Evolutionary conservation across 2,797 vertebrate genomes (phyloP).

Genomic region (Gastrophryne carolinensis): DNA sequence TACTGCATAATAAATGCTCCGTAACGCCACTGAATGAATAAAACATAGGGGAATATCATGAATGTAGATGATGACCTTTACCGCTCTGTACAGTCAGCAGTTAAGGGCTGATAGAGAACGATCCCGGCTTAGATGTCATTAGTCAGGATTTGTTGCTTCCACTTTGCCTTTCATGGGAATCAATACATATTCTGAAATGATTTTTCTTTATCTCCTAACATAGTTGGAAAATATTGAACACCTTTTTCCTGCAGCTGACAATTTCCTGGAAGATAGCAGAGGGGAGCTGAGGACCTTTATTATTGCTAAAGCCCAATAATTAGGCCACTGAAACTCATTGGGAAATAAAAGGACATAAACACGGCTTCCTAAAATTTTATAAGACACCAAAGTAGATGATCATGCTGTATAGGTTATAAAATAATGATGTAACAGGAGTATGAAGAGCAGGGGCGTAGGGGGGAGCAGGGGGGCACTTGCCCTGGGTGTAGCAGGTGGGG

Average conservation of each 20-base stretch:
- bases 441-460: too few relatives aligned
- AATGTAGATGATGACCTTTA: background rate
- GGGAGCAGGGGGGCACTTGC: too few relatives aligned
- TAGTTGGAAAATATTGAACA: slow-evolving; percentile 8
- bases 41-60: background rate
- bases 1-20: background rate
- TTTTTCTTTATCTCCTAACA: background rate
- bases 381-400: too few relatives aligned
- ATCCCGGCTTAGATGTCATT: background rate
- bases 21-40: background rate
- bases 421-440: too few relatives aligned
- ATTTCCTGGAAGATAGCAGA: background rate
- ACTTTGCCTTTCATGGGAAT: background rate
- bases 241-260: background rate
- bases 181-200: background rate
- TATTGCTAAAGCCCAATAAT: background rate
- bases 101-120: background rate
- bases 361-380: too few relatives aligned
- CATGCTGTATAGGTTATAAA: too few relatives aligned
- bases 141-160: background rate
- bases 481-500: too few relatives aligned
- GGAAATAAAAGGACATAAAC: too few relatives aligned
- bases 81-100: background rate
- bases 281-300: too few relatives aligned
- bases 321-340: too few relatives aligned